Conservation (phyloP, 2,797 vertebrate species). For the Dicrostonyx torquatus region DNA sequence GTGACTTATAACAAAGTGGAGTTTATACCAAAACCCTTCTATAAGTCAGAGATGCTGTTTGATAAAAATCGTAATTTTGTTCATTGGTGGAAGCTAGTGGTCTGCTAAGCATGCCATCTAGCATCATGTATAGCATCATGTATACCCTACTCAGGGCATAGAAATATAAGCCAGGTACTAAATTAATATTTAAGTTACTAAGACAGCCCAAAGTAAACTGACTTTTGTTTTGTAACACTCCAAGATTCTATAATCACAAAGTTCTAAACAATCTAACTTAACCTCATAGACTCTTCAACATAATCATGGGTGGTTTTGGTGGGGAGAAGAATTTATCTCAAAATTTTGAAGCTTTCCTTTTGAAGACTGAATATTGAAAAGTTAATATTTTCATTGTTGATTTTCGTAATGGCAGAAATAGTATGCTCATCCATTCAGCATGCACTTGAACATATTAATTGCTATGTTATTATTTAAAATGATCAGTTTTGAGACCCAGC, state of each 20-base stretch:
- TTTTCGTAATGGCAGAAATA: not conserved
- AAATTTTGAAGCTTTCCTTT: not conserved
- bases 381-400: not conserved
- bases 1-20: not conserved
- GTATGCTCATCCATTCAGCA: accelerated
- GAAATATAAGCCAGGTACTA: not conserved
- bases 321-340: not conserved
- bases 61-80: not conserved
- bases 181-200: not conserved
- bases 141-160: no score
- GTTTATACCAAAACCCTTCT: not conserved
- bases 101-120: no score
- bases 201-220: not conserved
- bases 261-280: not conserved
- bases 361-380: not conserved
- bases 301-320: not conserved
- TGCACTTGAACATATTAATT: not conserved
- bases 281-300: not conserved
- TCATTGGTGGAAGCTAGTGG: not conserved
- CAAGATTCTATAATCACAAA: not conserved
- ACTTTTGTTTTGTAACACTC: not conserved
- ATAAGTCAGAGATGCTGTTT: not conserved
- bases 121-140: no score
- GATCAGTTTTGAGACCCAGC: not conserved
- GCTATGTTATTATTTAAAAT: not conserved